Evolutionary conservation across 2,113 vertebrate genomes (phyloP).

Genomic region (Porphyrio hochstetteri): DNA sequence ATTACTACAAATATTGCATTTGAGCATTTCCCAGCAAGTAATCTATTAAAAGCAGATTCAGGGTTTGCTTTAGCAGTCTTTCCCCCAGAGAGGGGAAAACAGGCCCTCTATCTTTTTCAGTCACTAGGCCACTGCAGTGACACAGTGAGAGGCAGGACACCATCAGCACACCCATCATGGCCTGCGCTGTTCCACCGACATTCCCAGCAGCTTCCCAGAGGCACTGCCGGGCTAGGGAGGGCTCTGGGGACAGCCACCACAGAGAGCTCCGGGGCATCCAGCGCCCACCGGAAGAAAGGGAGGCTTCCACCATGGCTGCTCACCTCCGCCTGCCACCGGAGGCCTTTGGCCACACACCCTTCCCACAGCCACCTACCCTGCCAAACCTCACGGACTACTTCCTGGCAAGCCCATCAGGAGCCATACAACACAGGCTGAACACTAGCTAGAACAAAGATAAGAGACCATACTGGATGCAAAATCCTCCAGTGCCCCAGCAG

Average conservation of each 20-base stretch:
- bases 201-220: not conserved
- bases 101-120: not conserved
- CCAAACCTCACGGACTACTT: not conserved
- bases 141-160: accelerated
- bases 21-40: not conserved
- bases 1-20: not conserved
- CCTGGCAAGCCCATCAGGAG: accelerated
- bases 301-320: not conserved
- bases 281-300: accelerated
- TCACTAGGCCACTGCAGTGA: not conserved
- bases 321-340: not conserved
- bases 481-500: not conserved
- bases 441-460: not conserved
- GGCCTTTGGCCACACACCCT: not conserved
- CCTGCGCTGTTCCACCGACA: accelerated
- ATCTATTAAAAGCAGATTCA: not conserved
- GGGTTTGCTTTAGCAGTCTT: not conserved
- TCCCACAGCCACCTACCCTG: not conserved
- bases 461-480: not conserved
- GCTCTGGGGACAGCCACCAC: accelerated
- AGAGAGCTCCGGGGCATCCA: not conserved
- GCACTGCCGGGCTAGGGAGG: not conserved
- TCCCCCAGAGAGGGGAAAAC: too few species aligned
- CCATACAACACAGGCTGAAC: not conserved
- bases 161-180: accelerated